Base-by-base conservation (phyloP, 2,113 vertebrate genomes). In the Mirza zaza region DNA sequence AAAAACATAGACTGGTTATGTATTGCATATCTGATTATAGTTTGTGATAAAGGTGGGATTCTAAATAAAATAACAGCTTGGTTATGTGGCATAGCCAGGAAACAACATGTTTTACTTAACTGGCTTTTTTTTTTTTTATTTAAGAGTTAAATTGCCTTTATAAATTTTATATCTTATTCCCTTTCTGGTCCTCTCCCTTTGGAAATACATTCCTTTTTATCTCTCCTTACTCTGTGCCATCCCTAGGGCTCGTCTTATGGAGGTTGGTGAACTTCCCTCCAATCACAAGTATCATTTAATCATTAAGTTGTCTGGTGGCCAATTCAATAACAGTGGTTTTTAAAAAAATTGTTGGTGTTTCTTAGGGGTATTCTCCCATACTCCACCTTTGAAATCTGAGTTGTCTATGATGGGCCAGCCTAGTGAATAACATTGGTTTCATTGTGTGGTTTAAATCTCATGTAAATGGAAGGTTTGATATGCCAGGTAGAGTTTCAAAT, bases 201-300 rank as follows among this genome's bases (percentile, higher is more conserved):
- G 25, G 45, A 90, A 94, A 65, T 86, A 34, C 8, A 21, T 45
- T 45, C 13, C 27, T 32, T 39, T 48, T 71, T 75, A 27, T 1
- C 8, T 17, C 6, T 93, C 18, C 13, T 12, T 45, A n/a, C 17
- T 79, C 21, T 71, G 32, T 88, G 45, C 68, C 61, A 77, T 90
- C 18, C 25, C 17, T 71, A 29, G 55, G n/a, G 55, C 32, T 86
- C 45, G 57, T 86, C 63, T 80, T 57, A 71, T 12, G 25, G 34
- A 77, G 73, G 27, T 39, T 90, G 75, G 36, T 96, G 36, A 86
- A 87, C 20, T 86, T 59, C 39, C 14, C 75, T 65, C 32, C 57
- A 81, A 12, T 90, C 48, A 75, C 63, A 94, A 79, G 32, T 96
- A 57, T 81, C 48, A 57, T 90, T 75, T 90, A 79, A 67, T 89